These are phyloP conservation scores for Montipora cactus DNA, from an alignment of 64 coral and sea anemone species.

Conservation along the genomic window DNA sequence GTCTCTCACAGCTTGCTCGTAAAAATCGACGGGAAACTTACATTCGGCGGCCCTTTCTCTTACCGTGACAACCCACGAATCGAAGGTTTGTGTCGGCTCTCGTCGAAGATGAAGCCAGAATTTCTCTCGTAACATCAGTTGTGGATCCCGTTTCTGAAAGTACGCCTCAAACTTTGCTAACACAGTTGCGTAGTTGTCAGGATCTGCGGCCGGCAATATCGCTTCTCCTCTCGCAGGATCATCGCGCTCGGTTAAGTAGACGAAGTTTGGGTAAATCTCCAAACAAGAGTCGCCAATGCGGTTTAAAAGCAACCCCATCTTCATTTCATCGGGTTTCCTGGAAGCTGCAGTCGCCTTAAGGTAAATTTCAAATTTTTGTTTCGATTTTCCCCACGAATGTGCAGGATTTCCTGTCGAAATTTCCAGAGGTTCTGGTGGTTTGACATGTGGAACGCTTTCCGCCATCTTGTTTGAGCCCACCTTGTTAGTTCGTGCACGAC, in stretches of 20 bases:
- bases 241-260: slow-evolving; percentile 34
- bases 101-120: slow-evolving; percentile 27
- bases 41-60: slow-evolving; percentile 38
- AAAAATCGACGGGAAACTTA: slow-evolving; percentile 52
- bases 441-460: not conserved
- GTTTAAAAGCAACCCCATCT: slow-evolving; percentile 46
- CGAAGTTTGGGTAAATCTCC: slow-evolving; percentile 56
- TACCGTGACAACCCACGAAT: slow-evolving; percentile 30
- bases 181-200: not conserved
- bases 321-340: slow-evolving; percentile 63
- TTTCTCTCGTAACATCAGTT: slow-evolving; percentile 32
- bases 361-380: slow-evolving; percentile 71
- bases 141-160: slow-evolving; percentile 39
- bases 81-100: slow-evolving; percentile 24
- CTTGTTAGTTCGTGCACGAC: not conserved
- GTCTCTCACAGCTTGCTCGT: slow-evolving; percentile 19
- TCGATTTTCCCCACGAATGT: slow-evolving; percentile 57
- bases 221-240: not conserved
- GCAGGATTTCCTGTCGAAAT: slow-evolving; percentile 48
- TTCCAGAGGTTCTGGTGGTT: slow-evolving; percentile 35
- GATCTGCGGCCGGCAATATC: not conserved
- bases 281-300: slow-evolving; percentile 41
- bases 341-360: slow-evolving; percentile 44
- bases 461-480: not conserved
- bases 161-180: slow-evolving; percentile 20